Percentiles rank a stretch among this genome's conserved stretches.
Conservation (phyloP, 2,113 vertebrate genomes). For the Quiscalus mexicanus region DNA sequence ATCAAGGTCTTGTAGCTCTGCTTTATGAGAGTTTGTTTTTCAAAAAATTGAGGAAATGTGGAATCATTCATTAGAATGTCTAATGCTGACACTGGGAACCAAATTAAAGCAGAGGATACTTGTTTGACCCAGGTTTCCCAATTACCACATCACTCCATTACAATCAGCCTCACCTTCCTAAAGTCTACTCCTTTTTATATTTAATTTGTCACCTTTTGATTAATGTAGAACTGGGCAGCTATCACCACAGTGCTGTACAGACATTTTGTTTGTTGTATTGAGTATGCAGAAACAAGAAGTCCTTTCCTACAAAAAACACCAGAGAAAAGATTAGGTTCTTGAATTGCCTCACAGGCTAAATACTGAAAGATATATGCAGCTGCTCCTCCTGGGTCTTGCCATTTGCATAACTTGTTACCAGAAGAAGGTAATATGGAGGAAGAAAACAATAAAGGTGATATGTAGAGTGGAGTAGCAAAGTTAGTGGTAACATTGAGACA, state of each 20-base stretch:
- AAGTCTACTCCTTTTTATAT: neutral
- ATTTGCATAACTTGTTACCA: neutral
- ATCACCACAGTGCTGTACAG: neutral
- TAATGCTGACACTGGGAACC: neutral
- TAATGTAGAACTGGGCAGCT: neutral
- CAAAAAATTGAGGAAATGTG: neutral
- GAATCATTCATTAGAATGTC: neutral
- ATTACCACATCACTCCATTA: neutral
- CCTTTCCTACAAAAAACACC: neutral
- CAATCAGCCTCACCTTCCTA: neutral
- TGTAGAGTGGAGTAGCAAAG: neutral
- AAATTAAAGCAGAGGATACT: neutral
- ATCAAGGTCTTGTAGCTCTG: neutral
- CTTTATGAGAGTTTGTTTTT: neutral
- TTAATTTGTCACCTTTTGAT: neutral
- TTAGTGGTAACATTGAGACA: neutral
- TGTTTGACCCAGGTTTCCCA: neutral
- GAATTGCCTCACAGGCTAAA: neutral
- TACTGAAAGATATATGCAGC: neutral
- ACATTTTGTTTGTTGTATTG: neutral
- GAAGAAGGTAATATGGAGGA: neutral
- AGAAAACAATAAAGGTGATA: neutral
- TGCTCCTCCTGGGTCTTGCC: neutral
- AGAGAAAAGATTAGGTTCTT: neutral
- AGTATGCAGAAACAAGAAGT: neutral